Conservation (phyloP, 2,113 vertebrate genomes). For the Lasiurus cinereus region DNA sequence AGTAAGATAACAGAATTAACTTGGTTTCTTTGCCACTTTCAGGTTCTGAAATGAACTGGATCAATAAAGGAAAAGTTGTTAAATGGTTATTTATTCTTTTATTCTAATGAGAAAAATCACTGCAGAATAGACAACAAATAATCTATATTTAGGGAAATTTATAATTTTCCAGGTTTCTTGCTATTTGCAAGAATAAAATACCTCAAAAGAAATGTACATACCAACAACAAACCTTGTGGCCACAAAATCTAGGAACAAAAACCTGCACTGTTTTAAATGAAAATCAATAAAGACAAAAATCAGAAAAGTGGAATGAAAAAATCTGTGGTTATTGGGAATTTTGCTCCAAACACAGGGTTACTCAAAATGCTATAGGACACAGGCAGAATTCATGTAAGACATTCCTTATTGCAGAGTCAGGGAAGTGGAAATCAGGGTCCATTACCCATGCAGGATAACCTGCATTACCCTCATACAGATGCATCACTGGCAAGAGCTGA, state of each 20-base stretch:
- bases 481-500: not conserved
- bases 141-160: constrained; percentile 1
- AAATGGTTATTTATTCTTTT: constrained; percentile 54
- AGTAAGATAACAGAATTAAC: not conserved
- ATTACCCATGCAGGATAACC: constrained; percentile 45
- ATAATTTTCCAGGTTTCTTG: constrained; percentile 38
- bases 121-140: constrained; percentile 45
- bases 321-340: constrained; percentile 33
- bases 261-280: constrained; percentile 6
- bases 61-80: constrained; percentile 61
- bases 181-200: constrained; percentile 28
- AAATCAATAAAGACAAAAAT: constrained; percentile 55
- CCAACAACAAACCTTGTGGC: constrained; percentile 8
- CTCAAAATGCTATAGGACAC: constrained; percentile 45
- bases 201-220: constrained; percentile 32
- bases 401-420: constrained; percentile 36
- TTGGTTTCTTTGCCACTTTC: constrained; percentile 22
- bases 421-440: constrained; percentile 36
- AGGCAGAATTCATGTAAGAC: not conserved
- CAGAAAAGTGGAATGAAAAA: constrained; percentile 23
- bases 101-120: constrained; percentile 61
- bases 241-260: constrained; percentile 24
- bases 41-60: constrained; percentile 50
- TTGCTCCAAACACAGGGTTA: constrained; percentile 1
- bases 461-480: constrained; percentile 45